These are phyloP conservation scores for Anticlea derivata DNA, from an alignment of 2,888 invertebrate species.

Conservation along the genomic window DNA sequence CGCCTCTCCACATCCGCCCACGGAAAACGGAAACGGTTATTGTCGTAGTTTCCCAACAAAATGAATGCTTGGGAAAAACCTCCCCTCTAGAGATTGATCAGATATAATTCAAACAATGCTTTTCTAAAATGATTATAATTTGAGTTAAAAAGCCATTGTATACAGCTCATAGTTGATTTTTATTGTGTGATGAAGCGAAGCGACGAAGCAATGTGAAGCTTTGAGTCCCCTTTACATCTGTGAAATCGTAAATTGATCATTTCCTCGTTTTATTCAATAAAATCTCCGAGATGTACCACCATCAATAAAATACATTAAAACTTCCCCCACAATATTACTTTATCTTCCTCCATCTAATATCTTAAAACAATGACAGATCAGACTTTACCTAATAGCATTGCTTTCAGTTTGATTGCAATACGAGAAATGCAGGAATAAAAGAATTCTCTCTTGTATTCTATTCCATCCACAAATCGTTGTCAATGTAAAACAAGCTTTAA, in stretches of 20 bases:
- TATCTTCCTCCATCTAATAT: conserved; percentile 18
- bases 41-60: conserved; percentile 11
- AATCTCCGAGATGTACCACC: background rate
- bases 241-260: background rate
- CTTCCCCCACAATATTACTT: background rate
- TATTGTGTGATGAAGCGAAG: too few relatives aligned
- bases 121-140: too few relatives aligned
- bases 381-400: conserved; percentile 36
- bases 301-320: background rate
- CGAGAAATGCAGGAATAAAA: conserved; percentile 12
- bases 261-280: too few relatives aligned
- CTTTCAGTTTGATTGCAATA: conserved; percentile 40
- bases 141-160: too few relatives aligned
- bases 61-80: conserved; percentile 14
- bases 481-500: conserved; percentile 13
- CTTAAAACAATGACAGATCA: conserved; percentile 28
- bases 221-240: too few relatives aligned
- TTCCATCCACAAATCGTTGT: conserved; percentile 12
- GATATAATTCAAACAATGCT: too few relatives aligned
- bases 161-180: too few relatives aligned
- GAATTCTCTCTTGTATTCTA: conserved; percentile 17
- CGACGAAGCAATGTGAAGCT: too few relatives aligned
- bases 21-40: conserved; percentile 13
- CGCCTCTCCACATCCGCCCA: conserved; percentile 10
- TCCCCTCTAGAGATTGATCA: too few relatives aligned